These are phyloP conservation scores for Vireo griseus DNA, from an alignment of 2,797 vertebrate species.

Conservation along the genomic window DNA sequence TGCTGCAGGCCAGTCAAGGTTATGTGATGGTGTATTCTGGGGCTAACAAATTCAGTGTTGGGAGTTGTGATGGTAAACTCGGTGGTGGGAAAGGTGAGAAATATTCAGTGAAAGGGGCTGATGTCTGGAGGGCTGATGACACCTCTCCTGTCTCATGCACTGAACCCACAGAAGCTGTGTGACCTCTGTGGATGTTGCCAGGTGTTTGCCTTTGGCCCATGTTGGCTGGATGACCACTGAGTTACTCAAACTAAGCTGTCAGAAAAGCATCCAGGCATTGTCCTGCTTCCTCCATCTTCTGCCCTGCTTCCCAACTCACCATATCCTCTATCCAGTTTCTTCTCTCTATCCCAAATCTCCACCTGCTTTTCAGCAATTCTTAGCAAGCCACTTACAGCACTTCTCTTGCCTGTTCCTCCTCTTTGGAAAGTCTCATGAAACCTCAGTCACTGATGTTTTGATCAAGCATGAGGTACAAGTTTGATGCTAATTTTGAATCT, in stretches of 20 bases:
- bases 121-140: background rate
- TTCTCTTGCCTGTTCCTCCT: background rate
- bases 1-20: background rate
- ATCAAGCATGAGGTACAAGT: background rate
- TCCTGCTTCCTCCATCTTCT: background rate
- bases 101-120: background rate
- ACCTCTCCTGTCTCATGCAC: background rate
- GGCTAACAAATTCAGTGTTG: background rate
- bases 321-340: background rate
- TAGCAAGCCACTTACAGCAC: background rate
- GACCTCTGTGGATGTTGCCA: background rate
- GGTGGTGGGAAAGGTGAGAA: background rate
- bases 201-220: background rate
- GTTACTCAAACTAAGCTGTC: background rate
- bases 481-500: background rate
- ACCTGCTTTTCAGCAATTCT: background rate
- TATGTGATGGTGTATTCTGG: fast-evolving
- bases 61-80: background rate
- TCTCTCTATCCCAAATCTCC: background rate
- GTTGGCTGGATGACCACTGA: background rate
- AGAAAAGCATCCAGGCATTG: background rate
- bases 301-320: background rate
- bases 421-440: background rate
- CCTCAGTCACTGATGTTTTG: background rate
- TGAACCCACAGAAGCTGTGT: background rate